Base-by-base conservation (phyloP, 2,113 vertebrate species). In the Dascyllus trimaculatus region DNA sequence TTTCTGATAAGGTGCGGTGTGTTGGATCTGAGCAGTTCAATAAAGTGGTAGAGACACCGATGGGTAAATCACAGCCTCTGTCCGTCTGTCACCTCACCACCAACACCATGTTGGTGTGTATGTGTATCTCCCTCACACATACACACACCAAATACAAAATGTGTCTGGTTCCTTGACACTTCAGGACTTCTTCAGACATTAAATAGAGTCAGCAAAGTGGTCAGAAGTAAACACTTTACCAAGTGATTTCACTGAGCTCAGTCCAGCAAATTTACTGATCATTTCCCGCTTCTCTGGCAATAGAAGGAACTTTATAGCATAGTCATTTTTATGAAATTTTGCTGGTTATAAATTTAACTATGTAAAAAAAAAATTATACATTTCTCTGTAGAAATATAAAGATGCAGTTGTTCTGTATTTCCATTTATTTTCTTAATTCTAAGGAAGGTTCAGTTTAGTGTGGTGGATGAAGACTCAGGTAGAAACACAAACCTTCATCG, bases 401-500 rank as follows among this genome's bases (percentile, higher is more conserved):
- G 32, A 35, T 35, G 9, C 29, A 29, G 29, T 29, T 29, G 29
- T 6, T 35, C 9, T 35, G 9, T 35, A 9, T 35, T 29, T 29
- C 5, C 4, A 29, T 29, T 29, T 29, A 9, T 35, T 35, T 35
- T 35, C 32, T 14, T 43, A 43, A 43, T 15, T 43, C 40, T 14
- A 43, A 43, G 40, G 40, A 14, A 15, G 13, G 40, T 43, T 43
- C 4, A 29, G 11, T 43, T 52, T 11, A 14, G 51, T 46, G n/a
- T 48, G 35, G 56, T 32, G 19, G 18, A 70, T 71, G 8, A 49
- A 4, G 1, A 60, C 25, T 48, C 1, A 0, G 0, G 1, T 48
- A 7, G 11, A n/a, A 38, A 63, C 24, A 22, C 21, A 26, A 92
- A 99, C 98, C 95, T 97, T 93, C 45, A 99, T 97, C 0, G 98